Conservation (phyloP, 2,113 vertebrate species). For the Forbesichthys agassizii region DNA sequence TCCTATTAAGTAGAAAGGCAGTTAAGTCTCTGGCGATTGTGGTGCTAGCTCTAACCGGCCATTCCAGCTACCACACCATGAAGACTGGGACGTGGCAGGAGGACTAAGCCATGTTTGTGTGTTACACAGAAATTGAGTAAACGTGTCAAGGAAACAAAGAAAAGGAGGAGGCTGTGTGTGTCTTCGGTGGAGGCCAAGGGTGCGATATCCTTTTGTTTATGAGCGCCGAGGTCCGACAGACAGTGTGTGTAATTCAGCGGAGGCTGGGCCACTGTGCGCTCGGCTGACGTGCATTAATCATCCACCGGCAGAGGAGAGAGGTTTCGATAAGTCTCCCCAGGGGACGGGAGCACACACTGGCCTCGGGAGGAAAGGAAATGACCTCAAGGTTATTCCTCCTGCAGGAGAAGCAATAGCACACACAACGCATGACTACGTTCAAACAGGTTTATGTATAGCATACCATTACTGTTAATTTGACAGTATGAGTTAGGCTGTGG, state of each 20-base stretch:
- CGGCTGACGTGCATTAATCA: constrained; percentile 65
- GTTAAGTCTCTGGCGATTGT: too few relatives aligned
- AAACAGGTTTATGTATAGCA: constrained; percentile 8
- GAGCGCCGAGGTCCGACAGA: constrained; percentile 56
- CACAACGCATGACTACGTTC: constrained; percentile 29
- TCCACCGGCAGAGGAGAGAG: constrained; percentile 25
- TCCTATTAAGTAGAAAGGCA: too few relatives aligned
- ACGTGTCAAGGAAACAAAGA: constrained; percentile 18
- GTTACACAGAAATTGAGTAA: constrained; percentile 14
- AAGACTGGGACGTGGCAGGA: neutral
- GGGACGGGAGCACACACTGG: constrained; percentile 21
- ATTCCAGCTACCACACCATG: too few relatives aligned
- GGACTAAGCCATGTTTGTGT: neutral
- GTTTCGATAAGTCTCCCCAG: constrained; percentile 34
- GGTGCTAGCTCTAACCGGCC: too few relatives aligned
- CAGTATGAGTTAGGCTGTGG: constrained; percentile 54
- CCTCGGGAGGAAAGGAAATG: constrained; percentile 22
- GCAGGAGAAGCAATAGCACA: constrained; percentile 14
- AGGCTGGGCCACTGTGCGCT: constrained; percentile 49
- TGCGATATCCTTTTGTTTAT: constrained; percentile 69
- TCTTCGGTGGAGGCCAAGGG: constrained; percentile 38
- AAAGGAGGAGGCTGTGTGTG: constrained; percentile 25
- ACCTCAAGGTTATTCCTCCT: constrained; percentile 53
- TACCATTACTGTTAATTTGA: constrained; percentile 28
- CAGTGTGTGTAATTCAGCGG: constrained; percentile 66